A percentile compares a stretch with the other conserved stretches of the same genome.
phyloP scores from a whole-genome alignment of 2,797 vertebrate genomes.

The Cyclopterus lumpus region DNA sequence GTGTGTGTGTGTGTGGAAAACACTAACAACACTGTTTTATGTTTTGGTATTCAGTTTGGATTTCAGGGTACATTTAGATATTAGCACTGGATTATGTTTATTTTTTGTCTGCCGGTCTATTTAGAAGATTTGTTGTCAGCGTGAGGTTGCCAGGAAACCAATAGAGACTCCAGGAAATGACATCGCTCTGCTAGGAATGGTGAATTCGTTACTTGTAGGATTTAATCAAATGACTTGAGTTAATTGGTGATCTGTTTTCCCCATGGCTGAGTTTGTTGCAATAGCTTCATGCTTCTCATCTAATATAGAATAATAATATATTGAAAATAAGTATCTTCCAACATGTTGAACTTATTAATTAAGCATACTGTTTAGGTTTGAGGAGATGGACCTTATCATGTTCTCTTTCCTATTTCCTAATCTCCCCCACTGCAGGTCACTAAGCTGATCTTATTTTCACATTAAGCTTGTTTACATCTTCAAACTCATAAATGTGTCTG shows the following conservation, averaged over 20 bases:
- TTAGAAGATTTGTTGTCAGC: not conserved
- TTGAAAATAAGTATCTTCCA: not conserved
- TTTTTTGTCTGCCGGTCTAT: not conserved
- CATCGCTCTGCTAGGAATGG: not conserved
- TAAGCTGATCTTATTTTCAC: slow-evolving; percentile 8
- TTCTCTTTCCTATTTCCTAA: not conserved
- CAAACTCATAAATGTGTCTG: not conserved
- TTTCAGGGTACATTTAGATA: not conserved
- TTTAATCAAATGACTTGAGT: not conserved
- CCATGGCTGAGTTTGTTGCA: not conserved
- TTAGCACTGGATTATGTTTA: not conserved
- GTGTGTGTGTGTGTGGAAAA: not conserved
- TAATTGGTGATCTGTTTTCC: not conserved
- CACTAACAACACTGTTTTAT: not conserved
- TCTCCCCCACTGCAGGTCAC: not conserved
- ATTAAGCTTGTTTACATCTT: not conserved
- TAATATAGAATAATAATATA: too few species aligned
- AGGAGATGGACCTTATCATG: not conserved
- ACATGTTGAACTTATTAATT: not conserved
- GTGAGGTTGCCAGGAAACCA: not conserved
- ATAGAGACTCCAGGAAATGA: not conserved
- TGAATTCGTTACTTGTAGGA: not conserved
- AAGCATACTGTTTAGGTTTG: not conserved
- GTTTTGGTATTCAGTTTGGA: not conserved
- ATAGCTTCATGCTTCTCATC: not conserved